These are phyloP conservation scores for Neodiprion virginianus DNA, from an alignment of 1,140 invertebrate species.

Conservation along the genomic window DNA sequence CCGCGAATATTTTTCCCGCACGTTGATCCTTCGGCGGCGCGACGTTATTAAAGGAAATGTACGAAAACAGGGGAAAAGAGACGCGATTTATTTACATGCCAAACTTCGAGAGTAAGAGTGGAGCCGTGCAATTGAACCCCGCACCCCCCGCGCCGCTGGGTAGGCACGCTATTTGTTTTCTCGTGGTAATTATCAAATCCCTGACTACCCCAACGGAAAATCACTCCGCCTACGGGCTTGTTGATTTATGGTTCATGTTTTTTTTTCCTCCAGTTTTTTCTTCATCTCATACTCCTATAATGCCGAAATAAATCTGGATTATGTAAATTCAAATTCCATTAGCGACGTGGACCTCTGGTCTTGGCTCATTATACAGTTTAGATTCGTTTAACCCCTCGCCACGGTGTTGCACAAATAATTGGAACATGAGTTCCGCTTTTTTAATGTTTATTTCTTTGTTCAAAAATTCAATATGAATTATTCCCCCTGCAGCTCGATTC, in stretches of 20 bases:
- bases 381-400: constrained; percentile 9
- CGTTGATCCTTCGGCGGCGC: not conserved
- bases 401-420: not conserved
- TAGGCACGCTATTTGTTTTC: not conserved
- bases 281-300: constrained; percentile 10
- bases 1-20: too few species aligned
- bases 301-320: constrained; percentile 11
- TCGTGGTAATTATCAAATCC: constrained; percentile 3
- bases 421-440: not conserved
- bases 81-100: not conserved
- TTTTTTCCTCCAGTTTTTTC: not conserved
- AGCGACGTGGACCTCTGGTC: not conserved
- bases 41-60: not conserved
- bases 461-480: not conserved
- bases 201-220: constrained; percentile 7
- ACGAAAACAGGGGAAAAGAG: not conserved
- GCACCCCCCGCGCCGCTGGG: not conserved
- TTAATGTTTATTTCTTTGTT: not conserved
- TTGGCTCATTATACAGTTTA: not conserved
- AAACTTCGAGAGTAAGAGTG: not conserved
- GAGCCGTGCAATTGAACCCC: not conserved
- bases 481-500: not conserved
- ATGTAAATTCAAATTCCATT: constrained; percentile 9
- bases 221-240: constrained; percentile 6
- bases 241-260: not conserved